Evolutionary conservation across 2,888 invertebrate species (phyloP).

Genomic region (Cataglyphis altisquamis): DNA sequence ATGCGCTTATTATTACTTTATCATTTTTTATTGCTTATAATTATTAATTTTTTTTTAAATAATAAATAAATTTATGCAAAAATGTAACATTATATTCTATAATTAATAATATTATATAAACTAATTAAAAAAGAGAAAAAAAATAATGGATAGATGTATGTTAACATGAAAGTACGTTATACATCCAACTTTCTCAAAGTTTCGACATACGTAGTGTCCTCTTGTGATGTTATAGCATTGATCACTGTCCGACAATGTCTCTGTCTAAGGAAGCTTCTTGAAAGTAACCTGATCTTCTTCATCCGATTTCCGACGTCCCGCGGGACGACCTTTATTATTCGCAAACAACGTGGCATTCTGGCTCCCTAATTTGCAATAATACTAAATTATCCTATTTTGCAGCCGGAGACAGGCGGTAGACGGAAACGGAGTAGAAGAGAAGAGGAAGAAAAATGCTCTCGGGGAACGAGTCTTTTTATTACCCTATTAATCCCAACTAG

Average conservation of each 20-base stretch:
- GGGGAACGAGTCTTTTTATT: slow-evolving; percentile 82
- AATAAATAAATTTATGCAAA: not conserved
- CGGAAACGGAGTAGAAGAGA: slow-evolving; percentile 70
- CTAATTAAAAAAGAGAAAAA: not conserved
- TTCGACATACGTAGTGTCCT: slow-evolving; percentile 33
- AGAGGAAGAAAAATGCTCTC: slow-evolving; percentile 76
- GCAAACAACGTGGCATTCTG: slow-evolving; percentile 76
- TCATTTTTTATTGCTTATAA: not conserved
- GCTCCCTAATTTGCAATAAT: slow-evolving; percentile 81
- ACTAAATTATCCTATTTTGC: slow-evolving; percentile 81
- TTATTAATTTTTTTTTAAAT: not conserved
- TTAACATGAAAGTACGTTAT: not conserved
- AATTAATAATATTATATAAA: not conserved
- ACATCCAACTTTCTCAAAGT: slow-evolving; percentile 24
- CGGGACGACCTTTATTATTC: slow-evolving; percentile 77
- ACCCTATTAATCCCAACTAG: slow-evolving; percentile 85
- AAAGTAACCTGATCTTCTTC: slow-evolving; percentile 60
- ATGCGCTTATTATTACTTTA: not conserved
- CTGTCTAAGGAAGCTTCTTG: slow-evolving; percentile 52
- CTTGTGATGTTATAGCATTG: slow-evolving; percentile 52
- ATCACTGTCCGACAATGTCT: slow-evolving; percentile 24
- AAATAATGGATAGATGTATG: not conserved
- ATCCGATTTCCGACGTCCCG: slow-evolving; percentile 72
- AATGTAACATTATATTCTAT: not conserved
- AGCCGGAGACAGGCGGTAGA: slow-evolving; percentile 72